Conservation (phyloP, 2,113 vertebrate genomes). For the Hippocampus barbouri region DNA sequence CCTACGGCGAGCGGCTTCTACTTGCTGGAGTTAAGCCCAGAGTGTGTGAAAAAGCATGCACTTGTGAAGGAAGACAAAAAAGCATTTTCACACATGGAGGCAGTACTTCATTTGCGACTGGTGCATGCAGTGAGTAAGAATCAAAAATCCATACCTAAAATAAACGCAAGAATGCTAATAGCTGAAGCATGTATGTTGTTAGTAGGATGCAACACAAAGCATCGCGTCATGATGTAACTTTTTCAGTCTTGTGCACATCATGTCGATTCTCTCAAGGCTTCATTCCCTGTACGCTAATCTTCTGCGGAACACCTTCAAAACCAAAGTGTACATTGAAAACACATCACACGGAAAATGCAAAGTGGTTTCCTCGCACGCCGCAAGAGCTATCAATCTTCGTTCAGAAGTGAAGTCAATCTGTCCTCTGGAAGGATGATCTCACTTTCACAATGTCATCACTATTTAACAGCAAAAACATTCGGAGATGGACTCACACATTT, state of each 20-base stretch:
- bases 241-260: conserved; percentile 20
- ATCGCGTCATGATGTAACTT: conserved; percentile 32
- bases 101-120: too few species aligned
- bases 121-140: too few species aligned
- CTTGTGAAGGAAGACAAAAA: too few species aligned
- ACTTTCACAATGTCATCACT: conserved; percentile 27
- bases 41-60: too few species aligned
- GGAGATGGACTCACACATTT: conserved; percentile 17
- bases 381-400: conserved; percentile 35
- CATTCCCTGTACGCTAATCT: conserved; percentile 32
- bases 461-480: conserved; percentile 4
- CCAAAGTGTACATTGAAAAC: conserved; percentile 5
- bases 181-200: background rate
- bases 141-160: too few species aligned
- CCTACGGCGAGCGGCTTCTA: too few species aligned
- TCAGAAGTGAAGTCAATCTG: conserved; percentile 20
- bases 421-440: conserved; percentile 5
- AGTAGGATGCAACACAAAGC: conserved; percentile 19
- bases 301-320: conserved; percentile 47
- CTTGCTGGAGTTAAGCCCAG: too few species aligned
- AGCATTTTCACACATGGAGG: too few species aligned
- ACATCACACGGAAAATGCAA: conserved; percentile 34
- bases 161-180: background rate
- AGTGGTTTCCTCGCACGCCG: conserved; percentile 31
- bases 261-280: conserved; percentile 22